Percentiles rank a stretch among this genome's conserved stretches.
Conservation (phyloP, 2,797 vertebrate genomes). For the Typhlichthys eigenmanni region DNA sequence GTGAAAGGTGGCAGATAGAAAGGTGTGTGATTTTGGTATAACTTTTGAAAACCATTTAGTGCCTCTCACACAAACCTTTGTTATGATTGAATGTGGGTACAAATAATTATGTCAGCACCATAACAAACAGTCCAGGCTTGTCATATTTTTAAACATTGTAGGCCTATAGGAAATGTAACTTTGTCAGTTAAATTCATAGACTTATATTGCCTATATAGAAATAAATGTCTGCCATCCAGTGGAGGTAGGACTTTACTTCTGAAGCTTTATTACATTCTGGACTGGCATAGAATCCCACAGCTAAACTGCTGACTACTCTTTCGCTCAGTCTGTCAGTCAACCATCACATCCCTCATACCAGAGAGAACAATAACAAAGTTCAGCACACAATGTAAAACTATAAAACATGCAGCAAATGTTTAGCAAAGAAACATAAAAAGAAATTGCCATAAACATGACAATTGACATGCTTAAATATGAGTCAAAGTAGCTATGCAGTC, state of each 20-base stretch:
- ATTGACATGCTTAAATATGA: constrained; percentile 11
- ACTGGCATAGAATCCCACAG: background rate
- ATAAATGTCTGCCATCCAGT: background rate
- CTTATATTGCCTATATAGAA: background rate
- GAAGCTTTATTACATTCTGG: too few relatives aligned
- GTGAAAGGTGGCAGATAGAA: constrained; percentile 7
- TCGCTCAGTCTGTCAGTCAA: background rate
- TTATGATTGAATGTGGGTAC: constrained; percentile 46
- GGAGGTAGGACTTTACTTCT: background rate
- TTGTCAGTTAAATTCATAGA: background rate
- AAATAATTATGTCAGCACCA: constrained; percentile 37
- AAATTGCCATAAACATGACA: background rate
- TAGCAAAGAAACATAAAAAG: background rate
- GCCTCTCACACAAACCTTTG: constrained; percentile 48
- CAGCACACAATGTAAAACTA: background rate
- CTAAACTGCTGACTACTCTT: background rate
- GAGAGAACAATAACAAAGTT: background rate
- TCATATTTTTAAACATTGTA: background rate
- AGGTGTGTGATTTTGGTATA: constrained; percentile 31
- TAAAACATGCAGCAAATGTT: background rate
- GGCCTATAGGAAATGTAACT: too few relatives aligned
- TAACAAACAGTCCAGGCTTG: constrained; percentile 37
- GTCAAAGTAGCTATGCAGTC: constrained; percentile 5
- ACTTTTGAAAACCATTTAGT: constrained; percentile 41
- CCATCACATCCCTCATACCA: background rate